These are phyloP conservation scores for Temnopleurus reevesii DNA, from an alignment of 53 echinoderm and acorn worm genomes.

Conservation along the genomic window DNA sequence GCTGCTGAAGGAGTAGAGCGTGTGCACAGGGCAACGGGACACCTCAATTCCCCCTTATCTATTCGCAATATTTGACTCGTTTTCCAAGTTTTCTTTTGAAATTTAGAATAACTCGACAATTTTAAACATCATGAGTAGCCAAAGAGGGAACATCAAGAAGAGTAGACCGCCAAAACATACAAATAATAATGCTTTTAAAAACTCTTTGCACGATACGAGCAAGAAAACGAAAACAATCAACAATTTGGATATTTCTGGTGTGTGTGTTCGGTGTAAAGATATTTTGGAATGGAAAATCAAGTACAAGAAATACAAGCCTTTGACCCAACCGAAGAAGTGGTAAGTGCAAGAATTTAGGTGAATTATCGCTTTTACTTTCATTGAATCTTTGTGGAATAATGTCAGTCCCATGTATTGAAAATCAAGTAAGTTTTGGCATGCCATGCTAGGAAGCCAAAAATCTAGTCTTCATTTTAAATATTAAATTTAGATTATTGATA, in stretches of 20 bases:
- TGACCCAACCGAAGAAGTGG: conserved; percentile 88
- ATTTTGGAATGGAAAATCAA: conserved; percentile 89
- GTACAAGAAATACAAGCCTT: conserved; percentile 89
- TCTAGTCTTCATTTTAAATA: no score
- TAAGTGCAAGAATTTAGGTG: conserved; percentile 65
- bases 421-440: not conserved
- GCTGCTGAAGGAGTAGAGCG: no score
- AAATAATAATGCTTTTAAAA: conserved; percentile 73
- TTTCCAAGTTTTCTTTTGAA: no score
- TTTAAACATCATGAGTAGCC: conserved; percentile 79
- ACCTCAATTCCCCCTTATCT: no score
- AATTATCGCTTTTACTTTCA: not conserved
- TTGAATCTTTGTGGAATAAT: not conserved
- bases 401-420: conserved; percentile 14
- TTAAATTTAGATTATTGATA: no score
- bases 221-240: conserved; percentile 70
- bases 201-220: conserved; percentile 87
- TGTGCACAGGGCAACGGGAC: no score
- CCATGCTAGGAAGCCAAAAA: no score
- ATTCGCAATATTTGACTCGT: no score
- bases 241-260: conserved; percentile 69
- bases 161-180: conserved; percentile 69
- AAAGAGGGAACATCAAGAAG: conserved; percentile 79
- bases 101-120: no score
- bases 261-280: conserved; percentile 75